Base-by-base conservation (phyloP, 2,888 invertebrate species). In the Eupithecia subfuscata region DNA sequence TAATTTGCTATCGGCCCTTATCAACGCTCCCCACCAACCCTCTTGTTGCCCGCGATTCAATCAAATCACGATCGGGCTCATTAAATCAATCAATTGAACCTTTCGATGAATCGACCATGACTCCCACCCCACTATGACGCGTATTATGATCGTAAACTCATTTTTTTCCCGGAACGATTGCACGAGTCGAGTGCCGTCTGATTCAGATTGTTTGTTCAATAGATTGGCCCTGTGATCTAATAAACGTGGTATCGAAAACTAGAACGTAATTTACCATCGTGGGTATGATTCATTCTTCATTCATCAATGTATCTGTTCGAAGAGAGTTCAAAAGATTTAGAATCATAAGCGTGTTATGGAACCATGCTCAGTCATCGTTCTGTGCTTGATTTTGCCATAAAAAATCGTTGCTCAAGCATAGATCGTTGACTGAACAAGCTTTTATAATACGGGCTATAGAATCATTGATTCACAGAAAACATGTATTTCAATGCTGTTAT, bases 11-110 rank as follows among this genome's bases (percentile, higher is more conserved):
- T 70, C 74, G 63, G 64, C 60, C 43, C 48, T 43, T 25, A 25
- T 56, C 52, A 63, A 63, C 63, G 37, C 70, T 71, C 71, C 77
- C 68, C 45, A 60, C 40, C 56, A 45, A 48, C 37, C 67, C 75
- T 64, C 70, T 70, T 79, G 76, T 77, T 75, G 78, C 69, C 75
- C 78, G 75, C 71, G 78, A 77, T 77, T 76, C 75, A 79, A 81
- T 79, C 78, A 79, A 81, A 81, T 79, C 78, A 76, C 76, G 73
- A 70, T 76, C 75, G 75, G 69, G 75, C 69, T 78, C 69, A 77
- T 78, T 78, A 78, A 79, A 76, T 81, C 78, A 75, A 74, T 74
- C 79, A 77, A 78, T 78, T 78, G 78, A 60, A 74, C 77, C 76
- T 73, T 75, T 77, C 73, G 72, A 73, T 70, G 70, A 77, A 75